Evolutionary conservation across 2,113 vertebrate species (phyloP), one percentile per base, ranked within the genome.

Genomic region (Gyps fulvus): DNA sequence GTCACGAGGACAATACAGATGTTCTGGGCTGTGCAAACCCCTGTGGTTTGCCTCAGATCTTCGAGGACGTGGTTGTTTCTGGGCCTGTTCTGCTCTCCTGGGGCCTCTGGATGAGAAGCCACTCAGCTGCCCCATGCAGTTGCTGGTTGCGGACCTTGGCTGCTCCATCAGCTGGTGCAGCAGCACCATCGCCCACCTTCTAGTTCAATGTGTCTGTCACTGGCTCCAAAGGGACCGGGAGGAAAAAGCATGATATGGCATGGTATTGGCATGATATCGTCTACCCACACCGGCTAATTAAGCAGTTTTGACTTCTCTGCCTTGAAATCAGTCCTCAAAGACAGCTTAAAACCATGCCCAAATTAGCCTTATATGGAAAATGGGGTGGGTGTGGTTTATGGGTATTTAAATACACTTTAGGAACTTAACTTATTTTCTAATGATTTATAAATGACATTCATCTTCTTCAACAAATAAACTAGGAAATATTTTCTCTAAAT

Each of bases 171-270:
- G n/a, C 43, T 27, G n/a, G 16, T 59, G 66, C 43, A 4, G 0
- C 20, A 86, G 36, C 18, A 19, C 18, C 0, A 0, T 34, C 7
- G 4, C 34, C 27, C 18, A 3, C 17, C 34, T 70, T 66, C 34
- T 52, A 58, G 16, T 69, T 92, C n/a, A 49, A 0, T 9, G 6
- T 40, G 13, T 67, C n/a, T 84, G 40, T 79, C 4, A 7, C 32
- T 45, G 52, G 21, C 29, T 88, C 52, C 1, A 0, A 80, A 90
- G 23, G n/a, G 29, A 50, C 62, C 0, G 0, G 12, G 34, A 73
- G 25, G 14, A 50, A 78, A 36, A 92, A 74, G 19, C 14, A 18
- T 21, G 18, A 9, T 69, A 43, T 31, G 45, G 52, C 36, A 49
- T 5, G 2, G 0, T 77, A 50, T 21, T 83, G 58, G 6, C 16